These are phyloP conservation scores for Neocrepidodera transversa DNA, from an alignment of 2,888 invertebrate species.

Conservation along the genomic window DNA sequence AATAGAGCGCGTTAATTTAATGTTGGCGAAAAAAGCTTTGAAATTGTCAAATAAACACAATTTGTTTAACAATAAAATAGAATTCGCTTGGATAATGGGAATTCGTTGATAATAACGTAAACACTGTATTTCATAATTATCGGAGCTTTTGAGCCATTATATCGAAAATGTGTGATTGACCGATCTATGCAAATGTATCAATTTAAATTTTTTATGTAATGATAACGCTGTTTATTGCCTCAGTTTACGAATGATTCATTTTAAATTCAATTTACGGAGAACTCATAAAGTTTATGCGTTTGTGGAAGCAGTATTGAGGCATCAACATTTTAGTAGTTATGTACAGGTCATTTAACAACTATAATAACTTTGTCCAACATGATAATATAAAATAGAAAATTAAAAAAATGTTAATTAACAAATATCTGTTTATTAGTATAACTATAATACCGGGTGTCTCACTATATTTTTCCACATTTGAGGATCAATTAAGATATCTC, in stretches of 20 bases:
- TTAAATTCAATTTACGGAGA: slow-evolving; percentile 15
- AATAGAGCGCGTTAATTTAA: not conserved
- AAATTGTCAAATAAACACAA: not conserved
- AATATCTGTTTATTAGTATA: no score
- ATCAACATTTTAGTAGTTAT: slow-evolving; percentile 1
- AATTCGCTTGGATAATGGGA: not conserved
- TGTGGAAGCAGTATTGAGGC: not conserved
- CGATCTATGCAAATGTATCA: slow-evolving; percentile 3
- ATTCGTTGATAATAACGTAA: not conserved
- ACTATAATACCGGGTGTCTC: no score
- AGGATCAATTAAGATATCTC: no score
- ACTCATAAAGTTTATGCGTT: slow-evolving; percentile 10
- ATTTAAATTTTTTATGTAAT: slow-evolving; percentile 12
- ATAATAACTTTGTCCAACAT: not conserved
- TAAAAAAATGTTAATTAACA: no score
- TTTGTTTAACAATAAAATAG: not conserved
- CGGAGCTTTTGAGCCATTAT: slow-evolving; percentile 1
- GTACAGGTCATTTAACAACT: not conserved
- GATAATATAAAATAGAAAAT: no score
- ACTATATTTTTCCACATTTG: no score
- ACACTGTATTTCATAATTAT: slow-evolving; percentile 4
- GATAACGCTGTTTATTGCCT: slow-evolving; percentile 6
- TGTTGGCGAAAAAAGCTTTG: not conserved
- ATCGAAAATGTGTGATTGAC: not conserved
- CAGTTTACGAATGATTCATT: slow-evolving; percentile 12